These are phyloP conservation scores for Hypomesus transpacificus DNA, from an alignment of 2,113 vertebrate genomes.

Conservation along the genomic window DNA sequence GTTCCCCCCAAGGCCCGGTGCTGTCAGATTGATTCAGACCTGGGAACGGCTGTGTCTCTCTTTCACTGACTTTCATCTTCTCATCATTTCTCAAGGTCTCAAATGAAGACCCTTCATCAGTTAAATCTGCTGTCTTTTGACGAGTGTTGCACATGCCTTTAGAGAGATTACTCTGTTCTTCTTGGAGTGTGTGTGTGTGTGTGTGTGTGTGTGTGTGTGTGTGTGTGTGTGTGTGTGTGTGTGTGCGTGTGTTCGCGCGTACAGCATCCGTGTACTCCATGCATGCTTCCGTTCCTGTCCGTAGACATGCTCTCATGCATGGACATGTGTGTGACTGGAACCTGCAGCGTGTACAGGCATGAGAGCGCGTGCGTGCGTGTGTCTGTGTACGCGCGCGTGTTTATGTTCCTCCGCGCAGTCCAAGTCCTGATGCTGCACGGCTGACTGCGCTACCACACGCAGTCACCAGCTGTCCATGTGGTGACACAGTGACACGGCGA, in stretches of 20 bases:
- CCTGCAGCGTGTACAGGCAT: neutral
- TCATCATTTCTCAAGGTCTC: slow-evolving; percentile 42
- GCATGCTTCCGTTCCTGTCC: neutral
- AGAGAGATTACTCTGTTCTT: slow-evolving; percentile 20
- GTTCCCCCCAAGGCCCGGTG: slow-evolving; percentile 8
- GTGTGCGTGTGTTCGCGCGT: neutral
- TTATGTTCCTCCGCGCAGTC: slow-evolving; percentile 10
- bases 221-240: neutral
- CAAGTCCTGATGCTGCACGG: slow-evolving; percentile 25
- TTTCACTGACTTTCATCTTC: slow-evolving; percentile 52
- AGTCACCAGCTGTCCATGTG: slow-evolving; percentile 36
- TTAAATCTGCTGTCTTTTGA: slow-evolving; percentile 37
- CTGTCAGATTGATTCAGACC: slow-evolving; percentile 37
- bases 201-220: slow-evolving; percentile 3
- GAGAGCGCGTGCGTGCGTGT: neutral
- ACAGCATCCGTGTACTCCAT: neutral
- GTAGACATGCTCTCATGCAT: neutral
- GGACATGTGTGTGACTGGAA: neutral
- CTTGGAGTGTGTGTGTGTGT: neutral
- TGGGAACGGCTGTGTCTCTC: slow-evolving; percentile 15
- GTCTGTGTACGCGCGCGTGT: slow-evolving; percentile 10
- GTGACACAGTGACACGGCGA: slow-evolving; percentile 27
- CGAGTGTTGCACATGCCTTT: slow-evolving; percentile 53
- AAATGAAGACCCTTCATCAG: slow-evolving; percentile 19
- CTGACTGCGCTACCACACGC: slow-evolving; percentile 26